Evolutionary conservation across 2,888 invertebrate genomes (phyloP).

Genomic region (Drosophila mercatorum): DNA sequence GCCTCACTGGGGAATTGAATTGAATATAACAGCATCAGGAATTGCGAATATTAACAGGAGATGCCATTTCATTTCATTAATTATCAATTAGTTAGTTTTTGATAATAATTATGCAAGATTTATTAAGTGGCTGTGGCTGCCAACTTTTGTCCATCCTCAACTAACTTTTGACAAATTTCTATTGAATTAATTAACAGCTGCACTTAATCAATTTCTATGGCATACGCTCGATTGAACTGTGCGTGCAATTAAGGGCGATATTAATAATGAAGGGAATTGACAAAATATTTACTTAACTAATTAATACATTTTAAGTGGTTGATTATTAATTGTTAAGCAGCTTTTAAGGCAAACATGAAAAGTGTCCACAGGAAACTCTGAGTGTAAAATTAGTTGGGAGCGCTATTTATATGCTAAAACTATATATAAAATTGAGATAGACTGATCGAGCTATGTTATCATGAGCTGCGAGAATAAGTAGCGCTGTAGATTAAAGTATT

Average conservation of each 20-base stretch:
- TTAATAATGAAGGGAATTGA: not conserved
- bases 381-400: not conserved
- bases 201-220: conserved; percentile 40
- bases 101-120: conserved; percentile 70
- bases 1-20: conserved; percentile 71
- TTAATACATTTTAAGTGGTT: conserved; percentile 1
- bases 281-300: conserved; percentile 7
- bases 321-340: not conserved
- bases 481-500: no score
- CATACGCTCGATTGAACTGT: not conserved
- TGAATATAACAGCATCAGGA: conserved; percentile 37
- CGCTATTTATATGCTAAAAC: not conserved
- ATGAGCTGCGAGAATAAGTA: not conserved
- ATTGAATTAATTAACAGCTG: conserved; percentile 63
- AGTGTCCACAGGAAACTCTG: not conserved
- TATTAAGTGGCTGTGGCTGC: conserved; percentile 48
- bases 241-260: not conserved
- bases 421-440: not conserved
- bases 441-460: not conserved
- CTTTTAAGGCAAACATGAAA: not conserved
- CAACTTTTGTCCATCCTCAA: conserved; percentile 31
- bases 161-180: conserved; percentile 56
- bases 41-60: conserved; percentile 43
- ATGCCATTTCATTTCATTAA: conserved; percentile 72
- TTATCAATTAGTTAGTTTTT: conserved; percentile 79